phyloP scores from a whole-genome alignment of 2,888 invertebrate species.

The Apamea sordens region DNA sequence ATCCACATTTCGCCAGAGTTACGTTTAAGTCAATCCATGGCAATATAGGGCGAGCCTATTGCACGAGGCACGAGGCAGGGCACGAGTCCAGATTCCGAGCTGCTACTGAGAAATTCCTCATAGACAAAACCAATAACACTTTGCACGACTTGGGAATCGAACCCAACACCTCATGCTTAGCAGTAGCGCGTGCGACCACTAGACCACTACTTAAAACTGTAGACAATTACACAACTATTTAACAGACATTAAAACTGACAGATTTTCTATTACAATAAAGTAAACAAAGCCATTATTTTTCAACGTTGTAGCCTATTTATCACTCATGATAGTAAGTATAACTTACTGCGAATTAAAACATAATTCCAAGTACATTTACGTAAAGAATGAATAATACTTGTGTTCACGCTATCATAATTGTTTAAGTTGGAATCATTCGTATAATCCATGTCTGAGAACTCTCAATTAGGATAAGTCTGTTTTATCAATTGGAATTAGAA shows the following conservation, averaged over 20 bases:
- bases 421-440: constrained; percentile 43
- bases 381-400: constrained; percentile 31
- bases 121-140: too few relatives aligned
- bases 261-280: constrained; percentile 10
- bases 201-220: too few relatives aligned
- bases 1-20: too few relatives aligned
- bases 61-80: too few relatives aligned
- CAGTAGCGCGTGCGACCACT: too few relatives aligned
- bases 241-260: neutral
- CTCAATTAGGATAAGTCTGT: constrained; percentile 33
- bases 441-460: constrained; percentile 47
- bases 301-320: constrained; percentile 34
- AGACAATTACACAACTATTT: neutral
- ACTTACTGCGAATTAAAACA: constrained; percentile 53
- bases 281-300: constrained; percentile 31
- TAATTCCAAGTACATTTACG: constrained; percentile 36
- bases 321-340: constrained; percentile 48
- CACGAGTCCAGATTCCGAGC: too few relatives aligned
- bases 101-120: too few relatives aligned
- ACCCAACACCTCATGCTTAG: too few relatives aligned
- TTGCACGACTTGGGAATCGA: too few relatives aligned
- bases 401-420: constrained; percentile 12
- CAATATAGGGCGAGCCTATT: too few relatives aligned
- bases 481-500: constrained; percentile 13
- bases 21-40: too few relatives aligned